These are phyloP conservation scores for Heliangelus exortis DNA, from an alignment of 2,797 vertebrate genomes.

Conservation along the genomic window DNA sequence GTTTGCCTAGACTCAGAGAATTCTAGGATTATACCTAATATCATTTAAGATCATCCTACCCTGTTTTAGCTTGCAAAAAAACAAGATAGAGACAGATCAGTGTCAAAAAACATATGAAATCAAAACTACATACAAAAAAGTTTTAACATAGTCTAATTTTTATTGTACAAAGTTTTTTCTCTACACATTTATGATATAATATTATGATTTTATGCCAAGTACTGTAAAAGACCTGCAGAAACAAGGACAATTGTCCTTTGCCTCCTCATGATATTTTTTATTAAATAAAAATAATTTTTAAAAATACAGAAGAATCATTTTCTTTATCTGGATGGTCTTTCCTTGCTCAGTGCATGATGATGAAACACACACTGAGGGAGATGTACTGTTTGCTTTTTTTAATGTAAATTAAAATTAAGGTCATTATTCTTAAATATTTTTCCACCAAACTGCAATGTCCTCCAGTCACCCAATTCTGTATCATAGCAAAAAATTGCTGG, in stretches of 20 bases:
- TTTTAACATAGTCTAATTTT: not conserved
- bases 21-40: not conserved
- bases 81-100: not conserved
- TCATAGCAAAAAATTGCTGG: not conserved
- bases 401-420: not conserved
- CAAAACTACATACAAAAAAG: not conserved
- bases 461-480: not conserved
- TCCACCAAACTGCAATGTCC: not conserved
- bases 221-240: not conserved
- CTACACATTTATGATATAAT: not conserved
- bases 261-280: not conserved
- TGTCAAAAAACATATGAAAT: not conserved
- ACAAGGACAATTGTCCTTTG: not conserved
- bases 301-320: not conserved
- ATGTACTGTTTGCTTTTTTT: not conserved
- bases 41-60: not conserved
- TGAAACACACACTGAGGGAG: not conserved
- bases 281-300: no score
- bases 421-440: not conserved
- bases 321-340: not conserved
- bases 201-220: not conserved
- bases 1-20: not conserved
- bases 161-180: not conserved
- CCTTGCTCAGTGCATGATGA: not conserved
- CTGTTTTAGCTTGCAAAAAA: not conserved